phyloP scores from a whole-genome alignment of 2,888 invertebrate species.

The Ophion costatus region DNA sequence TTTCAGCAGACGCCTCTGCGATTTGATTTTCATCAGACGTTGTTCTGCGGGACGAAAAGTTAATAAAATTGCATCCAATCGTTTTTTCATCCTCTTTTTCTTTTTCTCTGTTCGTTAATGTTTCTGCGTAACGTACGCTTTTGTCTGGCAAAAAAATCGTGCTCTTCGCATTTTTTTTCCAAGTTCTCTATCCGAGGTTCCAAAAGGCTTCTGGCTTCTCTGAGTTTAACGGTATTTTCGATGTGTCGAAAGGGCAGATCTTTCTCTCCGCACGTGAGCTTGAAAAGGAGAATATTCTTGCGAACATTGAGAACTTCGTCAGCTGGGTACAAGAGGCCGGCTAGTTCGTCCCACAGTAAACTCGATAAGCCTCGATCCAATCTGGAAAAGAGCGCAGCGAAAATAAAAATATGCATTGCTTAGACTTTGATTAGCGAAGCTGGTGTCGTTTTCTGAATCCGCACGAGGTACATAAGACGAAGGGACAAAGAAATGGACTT shows the following conservation, averaged over 20 bases:
- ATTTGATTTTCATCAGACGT: constrained; percentile 70
- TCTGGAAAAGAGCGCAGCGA: constrained; percentile 15
- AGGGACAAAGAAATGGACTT: constrained; percentile 11
- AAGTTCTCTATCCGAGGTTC: constrained; percentile 67
- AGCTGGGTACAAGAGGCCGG: constrained; percentile 41
- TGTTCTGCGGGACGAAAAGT: constrained; percentile 67
- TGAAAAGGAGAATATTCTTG: constrained; percentile 60
- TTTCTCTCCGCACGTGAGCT: constrained; percentile 48
- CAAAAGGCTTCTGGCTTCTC: constrained; percentile 39
- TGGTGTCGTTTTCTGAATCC: neutral
- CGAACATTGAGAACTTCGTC: constrained; percentile 47
- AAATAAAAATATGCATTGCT: neutral
- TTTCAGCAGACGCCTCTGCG: constrained; percentile 63
- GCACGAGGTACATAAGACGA: neutral
- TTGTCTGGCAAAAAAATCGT: constrained; percentile 73
- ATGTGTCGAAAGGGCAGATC: constrained; percentile 34
- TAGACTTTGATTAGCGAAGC: neutral
- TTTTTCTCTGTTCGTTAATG: constrained; percentile 13
- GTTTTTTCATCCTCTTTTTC: constrained; percentile 2
- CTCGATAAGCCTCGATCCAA: constrained; percentile 54
- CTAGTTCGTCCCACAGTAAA: constrained; percentile 60
- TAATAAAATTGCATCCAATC: neutral
- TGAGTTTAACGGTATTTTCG: constrained; percentile 29
- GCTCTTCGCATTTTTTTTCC: constrained; percentile 72
- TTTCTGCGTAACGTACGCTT: constrained; percentile 72